Conservation (phyloP, 2,113 vertebrate species). For the Carassius carassius region DNA sequence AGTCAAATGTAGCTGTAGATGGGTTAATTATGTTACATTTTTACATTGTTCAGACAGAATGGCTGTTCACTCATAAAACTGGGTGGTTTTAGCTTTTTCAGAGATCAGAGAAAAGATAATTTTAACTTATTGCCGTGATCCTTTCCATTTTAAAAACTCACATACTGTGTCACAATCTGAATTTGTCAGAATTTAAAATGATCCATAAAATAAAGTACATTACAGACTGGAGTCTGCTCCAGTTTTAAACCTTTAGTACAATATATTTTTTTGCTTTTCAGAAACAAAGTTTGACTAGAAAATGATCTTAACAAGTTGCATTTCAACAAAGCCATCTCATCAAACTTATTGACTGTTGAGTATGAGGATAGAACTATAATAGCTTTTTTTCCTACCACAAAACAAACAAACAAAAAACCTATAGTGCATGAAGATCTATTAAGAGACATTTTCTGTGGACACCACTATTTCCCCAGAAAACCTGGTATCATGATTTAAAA, state of each 20-base stretch:
- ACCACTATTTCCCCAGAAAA: too few relatives aligned
- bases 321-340: background rate
- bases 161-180: background rate
- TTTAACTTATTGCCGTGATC: background rate
- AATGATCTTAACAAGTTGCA: background rate
- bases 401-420: too few relatives aligned
- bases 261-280: background rate
- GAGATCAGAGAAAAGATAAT: background rate
- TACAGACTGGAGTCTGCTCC: background rate
- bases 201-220: background rate
- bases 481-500: too few relatives aligned
- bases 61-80: background rate
- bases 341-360: background rate
- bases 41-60: background rate
- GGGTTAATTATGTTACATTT: background rate
- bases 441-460: background rate
- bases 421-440: too few relatives aligned
- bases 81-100: background rate
- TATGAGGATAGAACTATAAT: background rate
- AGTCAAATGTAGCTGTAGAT: constrained; percentile 20
- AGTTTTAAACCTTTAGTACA: background rate
- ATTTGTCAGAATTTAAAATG: background rate
- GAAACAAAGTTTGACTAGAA: background rate
- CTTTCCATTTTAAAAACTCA: background rate
- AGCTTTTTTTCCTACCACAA: too few relatives aligned